Conservation (phyloP, 1,140 invertebrate species). For the Goniozus legneri region DNA sequence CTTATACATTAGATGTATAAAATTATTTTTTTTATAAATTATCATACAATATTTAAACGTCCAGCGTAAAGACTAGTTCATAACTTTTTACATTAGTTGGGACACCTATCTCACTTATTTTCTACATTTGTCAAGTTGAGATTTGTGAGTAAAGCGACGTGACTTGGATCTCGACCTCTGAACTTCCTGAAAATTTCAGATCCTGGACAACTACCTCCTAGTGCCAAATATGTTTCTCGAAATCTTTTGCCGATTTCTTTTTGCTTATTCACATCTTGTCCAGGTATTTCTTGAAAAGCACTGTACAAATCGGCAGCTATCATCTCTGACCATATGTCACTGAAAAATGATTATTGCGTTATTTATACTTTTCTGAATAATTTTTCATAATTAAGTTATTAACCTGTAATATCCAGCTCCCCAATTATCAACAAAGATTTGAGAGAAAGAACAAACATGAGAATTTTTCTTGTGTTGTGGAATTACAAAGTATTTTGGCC, state of each 20-base stretch:
- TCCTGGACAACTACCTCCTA: constrained; percentile 75
- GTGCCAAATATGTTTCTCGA: constrained; percentile 79
- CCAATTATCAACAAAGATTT: constrained; percentile 70
- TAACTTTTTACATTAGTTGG: too few relatives aligned
- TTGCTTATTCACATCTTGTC: constrained; percentile 49
- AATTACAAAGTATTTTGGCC: constrained; percentile 74
- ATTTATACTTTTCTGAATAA: too few relatives aligned
- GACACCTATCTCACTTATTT: not conserved
- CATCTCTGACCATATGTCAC: constrained; percentile 78
- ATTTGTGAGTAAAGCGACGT: constrained; percentile 72
- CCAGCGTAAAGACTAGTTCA: too few relatives aligned
- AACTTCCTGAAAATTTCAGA: constrained; percentile 86
- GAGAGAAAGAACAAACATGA: constrained; percentile 75
- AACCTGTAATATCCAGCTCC: constrained; percentile 68
- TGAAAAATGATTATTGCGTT: too few relatives aligned
- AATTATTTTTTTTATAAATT: too few relatives aligned
- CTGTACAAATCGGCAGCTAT: constrained; percentile 85
- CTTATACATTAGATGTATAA: too few relatives aligned
- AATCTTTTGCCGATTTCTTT: constrained; percentile 68
- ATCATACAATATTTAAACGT: too few relatives aligned
- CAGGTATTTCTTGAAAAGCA: constrained; percentile 71
- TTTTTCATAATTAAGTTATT: not conserved
- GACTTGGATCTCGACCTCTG: constrained; percentile 84
- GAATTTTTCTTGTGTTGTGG: constrained; percentile 72
- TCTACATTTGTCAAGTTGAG: constrained; percentile 54